Evolutionary conservation across 2,797 vertebrate species (phyloP).

Genomic region (Cossypha polioptera): DNA sequence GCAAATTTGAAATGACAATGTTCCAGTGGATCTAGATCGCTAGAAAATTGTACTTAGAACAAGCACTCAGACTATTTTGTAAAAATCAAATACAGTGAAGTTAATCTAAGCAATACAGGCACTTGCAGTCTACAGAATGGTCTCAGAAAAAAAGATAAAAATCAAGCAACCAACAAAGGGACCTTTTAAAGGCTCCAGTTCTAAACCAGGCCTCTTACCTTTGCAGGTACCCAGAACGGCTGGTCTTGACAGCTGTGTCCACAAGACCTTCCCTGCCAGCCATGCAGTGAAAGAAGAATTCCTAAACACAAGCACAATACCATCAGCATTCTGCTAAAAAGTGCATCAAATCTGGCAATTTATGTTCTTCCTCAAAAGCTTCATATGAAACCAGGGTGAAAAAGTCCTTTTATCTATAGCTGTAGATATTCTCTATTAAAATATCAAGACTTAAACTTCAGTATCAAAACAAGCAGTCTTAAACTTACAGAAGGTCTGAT

Average conservation of each 20-base stretch:
- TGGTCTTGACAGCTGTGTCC: conserved; percentile 97
- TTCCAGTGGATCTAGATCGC: not conserved
- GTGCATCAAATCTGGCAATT: not conserved
- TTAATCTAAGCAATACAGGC: not conserved
- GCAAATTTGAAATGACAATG: not conserved
- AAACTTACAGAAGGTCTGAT: conserved; percentile 89
- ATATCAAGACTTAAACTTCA: not conserved
- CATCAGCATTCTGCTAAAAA: not conserved
- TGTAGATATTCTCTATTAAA: not conserved
- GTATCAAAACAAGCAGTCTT: not conserved
- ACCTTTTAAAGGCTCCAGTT: not conserved
- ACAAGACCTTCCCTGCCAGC: conserved; percentile 96
- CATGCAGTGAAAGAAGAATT: conserved; percentile 99
- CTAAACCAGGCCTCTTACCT: conserved; percentile 77
- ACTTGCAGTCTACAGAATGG: not conserved
- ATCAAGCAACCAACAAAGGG: not conserved
- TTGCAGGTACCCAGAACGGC: conserved; percentile 95
- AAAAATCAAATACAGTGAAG: not conserved
- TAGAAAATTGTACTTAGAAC: not conserved
- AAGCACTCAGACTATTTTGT: not conserved
- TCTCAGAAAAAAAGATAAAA: not conserved
- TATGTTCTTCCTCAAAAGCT: not conserved
- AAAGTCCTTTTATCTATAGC: not conserved
- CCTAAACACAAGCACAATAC: conserved; percentile 74
- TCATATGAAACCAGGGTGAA: not conserved